phyloP scores from a whole-genome alignment of 2,888 invertebrate genomes.

The Phyto melanocephala region DNA sequence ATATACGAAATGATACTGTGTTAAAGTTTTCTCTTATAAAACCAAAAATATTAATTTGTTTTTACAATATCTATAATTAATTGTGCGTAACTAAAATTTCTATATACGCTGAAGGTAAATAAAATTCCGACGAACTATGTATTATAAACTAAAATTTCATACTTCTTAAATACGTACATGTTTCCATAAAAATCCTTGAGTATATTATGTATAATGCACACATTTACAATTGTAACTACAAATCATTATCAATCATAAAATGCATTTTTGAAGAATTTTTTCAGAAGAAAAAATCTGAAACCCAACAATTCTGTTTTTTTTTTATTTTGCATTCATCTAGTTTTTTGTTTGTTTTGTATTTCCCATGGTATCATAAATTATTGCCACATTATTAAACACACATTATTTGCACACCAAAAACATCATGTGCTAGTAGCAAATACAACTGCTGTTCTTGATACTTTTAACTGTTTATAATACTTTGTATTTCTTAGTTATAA shows the following conservation, averaged over 20 bases:
- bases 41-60: too few species aligned
- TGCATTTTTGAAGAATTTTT: background rate
- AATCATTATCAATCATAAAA: constrained; percentile 14
- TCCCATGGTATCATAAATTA: constrained; percentile 65
- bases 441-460: constrained; percentile 50
- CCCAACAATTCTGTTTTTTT: background rate
- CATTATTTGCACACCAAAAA: constrained; percentile 67
- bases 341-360: constrained; percentile 1
- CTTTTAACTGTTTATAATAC: constrained; percentile 53
- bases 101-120: too few species aligned
- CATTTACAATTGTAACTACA: background rate
- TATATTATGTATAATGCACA: background rate
- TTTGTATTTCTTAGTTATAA: constrained; percentile 41
- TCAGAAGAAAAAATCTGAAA: background rate
- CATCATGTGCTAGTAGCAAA: constrained; percentile 49
- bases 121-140: too few species aligned
- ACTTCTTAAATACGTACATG: too few species aligned
- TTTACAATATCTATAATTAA: too few species aligned
- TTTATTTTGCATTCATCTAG: background rate
- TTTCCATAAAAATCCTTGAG: background rate
- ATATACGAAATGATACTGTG: too few species aligned
- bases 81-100: too few species aligned
- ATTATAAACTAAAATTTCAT: too few species aligned
- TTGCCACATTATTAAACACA: constrained; percentile 69
- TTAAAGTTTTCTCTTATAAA: too few species aligned